Conservation (phyloP, 1,140 invertebrate species). For the Bursaphelenchus mucronatus region DNA sequence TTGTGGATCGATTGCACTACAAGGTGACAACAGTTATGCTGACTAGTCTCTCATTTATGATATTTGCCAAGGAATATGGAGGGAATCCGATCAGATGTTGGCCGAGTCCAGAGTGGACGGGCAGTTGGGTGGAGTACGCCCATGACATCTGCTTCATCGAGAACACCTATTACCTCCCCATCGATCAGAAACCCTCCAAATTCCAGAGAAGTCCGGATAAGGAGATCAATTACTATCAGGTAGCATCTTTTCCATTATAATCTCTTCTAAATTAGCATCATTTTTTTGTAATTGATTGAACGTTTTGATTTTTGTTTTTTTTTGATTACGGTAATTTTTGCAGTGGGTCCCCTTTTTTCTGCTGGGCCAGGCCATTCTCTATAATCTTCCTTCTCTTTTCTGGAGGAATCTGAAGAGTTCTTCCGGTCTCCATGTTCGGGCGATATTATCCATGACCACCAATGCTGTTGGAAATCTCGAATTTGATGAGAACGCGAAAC, state of each 20-base stretch:
- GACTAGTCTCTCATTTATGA: slow-evolving; percentile 6
- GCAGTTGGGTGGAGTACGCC: slow-evolving; percentile 32
- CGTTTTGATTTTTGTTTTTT: no score
- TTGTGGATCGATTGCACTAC: slow-evolving; percentile 33
- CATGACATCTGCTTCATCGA: slow-evolving; percentile 40
- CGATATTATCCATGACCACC: slow-evolving; percentile 37
- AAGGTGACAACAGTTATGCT: slow-evolving; percentile 19
- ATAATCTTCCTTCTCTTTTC: slow-evolving; percentile 29
- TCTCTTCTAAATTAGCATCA: slow-evolving; percentile 2
- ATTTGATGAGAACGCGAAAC: slow-evolving; percentile 4
- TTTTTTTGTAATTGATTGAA: no score
- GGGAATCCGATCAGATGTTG: slow-evolving; percentile 35
- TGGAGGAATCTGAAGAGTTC: slow-evolving; percentile 35
- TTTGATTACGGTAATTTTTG: not conserved
- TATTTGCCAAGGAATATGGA: slow-evolving; percentile 31
- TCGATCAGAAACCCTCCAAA: no score
- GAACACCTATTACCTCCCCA: slow-evolving; percentile 33
- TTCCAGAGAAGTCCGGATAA: slow-evolving; percentile 1
- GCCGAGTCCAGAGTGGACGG: slow-evolving; percentile 26
- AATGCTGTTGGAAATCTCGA: slow-evolving; percentile 14
- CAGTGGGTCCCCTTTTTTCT: slow-evolving; percentile 44
- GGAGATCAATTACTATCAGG: slow-evolving; percentile 31
- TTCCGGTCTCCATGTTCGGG: slow-evolving; percentile 37
- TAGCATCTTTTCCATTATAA: not conserved
- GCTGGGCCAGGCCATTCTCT: slow-evolving; percentile 32